A percentile compares a stretch with the other conserved stretches of the same genome.
phyloP scores from a whole-genome alignment of 2,888 invertebrate species.

The Strigamia maritima region DNA sequence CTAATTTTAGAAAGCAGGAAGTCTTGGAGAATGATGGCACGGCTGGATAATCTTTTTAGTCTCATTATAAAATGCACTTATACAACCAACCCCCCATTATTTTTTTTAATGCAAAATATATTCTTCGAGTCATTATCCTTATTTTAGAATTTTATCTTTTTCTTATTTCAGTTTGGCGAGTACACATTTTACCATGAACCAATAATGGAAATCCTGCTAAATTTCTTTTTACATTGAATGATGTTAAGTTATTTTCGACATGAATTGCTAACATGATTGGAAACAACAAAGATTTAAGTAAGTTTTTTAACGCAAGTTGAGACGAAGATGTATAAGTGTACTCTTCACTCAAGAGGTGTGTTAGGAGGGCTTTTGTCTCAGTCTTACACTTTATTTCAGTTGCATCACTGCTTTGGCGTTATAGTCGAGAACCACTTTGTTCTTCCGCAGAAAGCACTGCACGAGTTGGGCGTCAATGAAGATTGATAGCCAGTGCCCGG shows the following conservation, averaged over 20 bases:
- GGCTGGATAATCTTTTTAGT: slow-evolving; percentile 26
- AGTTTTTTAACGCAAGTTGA: background rate
- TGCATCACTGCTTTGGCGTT: slow-evolving; percentile 7
- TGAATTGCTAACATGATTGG: no score
- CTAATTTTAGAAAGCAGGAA: slow-evolving; percentile 20
- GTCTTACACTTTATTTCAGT: slow-evolving; percentile 22
- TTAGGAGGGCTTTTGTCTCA: slow-evolving; percentile 2
- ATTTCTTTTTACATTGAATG: no score
- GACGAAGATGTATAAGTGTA: slow-evolving; percentile 10
- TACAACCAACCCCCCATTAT: background rate
- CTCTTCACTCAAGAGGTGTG: background rate
- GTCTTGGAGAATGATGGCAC: slow-evolving; percentile 19
- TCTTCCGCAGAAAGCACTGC: background rate
- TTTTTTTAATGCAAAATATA: slow-evolving; percentile 24
- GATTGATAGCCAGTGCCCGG: background rate
- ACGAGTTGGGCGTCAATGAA: slow-evolving; percentile 12
- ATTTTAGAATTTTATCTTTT: background rate
- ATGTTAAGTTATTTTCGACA: no score
- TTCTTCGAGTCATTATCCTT: background rate
- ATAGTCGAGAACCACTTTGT: slow-evolving; percentile 5
- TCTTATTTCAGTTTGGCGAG: background rate
- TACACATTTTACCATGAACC: background rate
- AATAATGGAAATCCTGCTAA: no score
- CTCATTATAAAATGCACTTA: slow-evolving; percentile 32
- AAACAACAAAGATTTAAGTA: no score